These are phyloP conservation scores for Drosophila peninsularis DNA, from an alignment of 2,888 invertebrate species.

Conservation along the genomic window DNA sequence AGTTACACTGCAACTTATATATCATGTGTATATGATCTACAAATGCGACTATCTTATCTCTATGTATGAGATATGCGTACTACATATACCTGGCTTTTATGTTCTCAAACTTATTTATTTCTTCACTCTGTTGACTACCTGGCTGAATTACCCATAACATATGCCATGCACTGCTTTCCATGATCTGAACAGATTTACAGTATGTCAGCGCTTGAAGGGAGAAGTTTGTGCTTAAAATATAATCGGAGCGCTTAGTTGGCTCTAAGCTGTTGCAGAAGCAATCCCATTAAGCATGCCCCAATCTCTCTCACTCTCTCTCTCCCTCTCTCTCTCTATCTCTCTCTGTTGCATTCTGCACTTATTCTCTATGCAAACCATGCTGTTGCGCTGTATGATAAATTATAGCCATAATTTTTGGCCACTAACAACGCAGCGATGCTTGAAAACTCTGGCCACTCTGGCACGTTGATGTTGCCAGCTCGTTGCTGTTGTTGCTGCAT, in stretches of 20 bases:
- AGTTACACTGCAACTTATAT: too few relatives aligned
- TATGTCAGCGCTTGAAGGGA: conserved; percentile 22
- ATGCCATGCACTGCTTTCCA: conserved; percentile 42
- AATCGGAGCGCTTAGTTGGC: conserved; percentile 31
- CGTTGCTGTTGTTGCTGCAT: conserved; percentile 42
- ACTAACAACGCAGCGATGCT: conserved; percentile 56
- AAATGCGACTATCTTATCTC: too few relatives aligned
- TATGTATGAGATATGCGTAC: too few relatives aligned
- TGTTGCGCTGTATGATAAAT: conserved; percentile 63
- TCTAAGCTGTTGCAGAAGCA: not conserved
- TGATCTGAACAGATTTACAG: conserved; percentile 51
- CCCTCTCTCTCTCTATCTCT: not conserved
- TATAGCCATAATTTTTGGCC: conserved; percentile 72
- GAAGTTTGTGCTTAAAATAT: conserved; percentile 42
- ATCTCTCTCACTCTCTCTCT: not conserved
- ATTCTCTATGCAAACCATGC: conserved; percentile 9
- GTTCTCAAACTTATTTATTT: not conserved
- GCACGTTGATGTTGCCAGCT: conserved; percentile 44
- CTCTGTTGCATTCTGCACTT: not conserved
- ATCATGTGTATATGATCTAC: too few relatives aligned
- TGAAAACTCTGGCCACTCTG: conserved; percentile 33
- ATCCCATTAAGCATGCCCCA: conserved; percentile 6
- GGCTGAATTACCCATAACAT: not conserved
- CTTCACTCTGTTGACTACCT: not conserved
- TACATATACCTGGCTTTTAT: too few relatives aligned